phyloP scores from a whole-genome alignment of 2,888 invertebrate genomes.

The Plusia festucae region DNA sequence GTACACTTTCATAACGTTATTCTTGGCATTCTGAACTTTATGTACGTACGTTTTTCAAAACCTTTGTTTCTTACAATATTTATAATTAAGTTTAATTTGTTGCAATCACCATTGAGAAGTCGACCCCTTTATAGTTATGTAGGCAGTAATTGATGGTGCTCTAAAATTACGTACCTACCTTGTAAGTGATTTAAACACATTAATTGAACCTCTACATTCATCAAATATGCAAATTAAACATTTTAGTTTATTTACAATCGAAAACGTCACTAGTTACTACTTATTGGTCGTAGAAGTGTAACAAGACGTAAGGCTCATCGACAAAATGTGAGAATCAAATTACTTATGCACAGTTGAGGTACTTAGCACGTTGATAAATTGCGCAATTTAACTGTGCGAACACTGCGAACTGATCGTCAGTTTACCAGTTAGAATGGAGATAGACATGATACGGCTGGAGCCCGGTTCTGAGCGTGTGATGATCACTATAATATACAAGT shows the following conservation, averaged over 20 bases:
- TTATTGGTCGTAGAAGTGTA: slow-evolving; percentile 10
- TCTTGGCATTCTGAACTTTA: slow-evolving; percentile 18
- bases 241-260: background rate
- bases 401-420: slow-evolving; percentile 17
- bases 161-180: no score
- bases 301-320: slow-evolving; percentile 6
- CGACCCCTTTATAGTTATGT: background rate
- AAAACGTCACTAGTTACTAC: background rate
- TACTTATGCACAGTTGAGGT: slow-evolving; percentile 28
- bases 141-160: background rate
- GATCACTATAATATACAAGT: no score
- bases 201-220: background rate
- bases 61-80: no score
- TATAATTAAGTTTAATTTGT: background rate
- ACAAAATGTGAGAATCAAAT: slow-evolving; percentile 13
- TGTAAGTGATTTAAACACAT: background rate
- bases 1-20: slow-evolving; percentile 15
- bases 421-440: background rate
- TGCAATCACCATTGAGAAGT: background rate
- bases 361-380: slow-evolving; percentile 24
- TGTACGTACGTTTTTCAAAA: slow-evolving; percentile 4
- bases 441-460: background rate
- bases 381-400: slow-evolving; percentile 23
- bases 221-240: background rate
- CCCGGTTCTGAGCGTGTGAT: no score